A percentile compares a stretch with the other conserved stretches of the same genome.
Evolutionary conservation across 2,797 vertebrate genomes (phyloP).

Genomic region (Neoniphon sammara): DNA sequence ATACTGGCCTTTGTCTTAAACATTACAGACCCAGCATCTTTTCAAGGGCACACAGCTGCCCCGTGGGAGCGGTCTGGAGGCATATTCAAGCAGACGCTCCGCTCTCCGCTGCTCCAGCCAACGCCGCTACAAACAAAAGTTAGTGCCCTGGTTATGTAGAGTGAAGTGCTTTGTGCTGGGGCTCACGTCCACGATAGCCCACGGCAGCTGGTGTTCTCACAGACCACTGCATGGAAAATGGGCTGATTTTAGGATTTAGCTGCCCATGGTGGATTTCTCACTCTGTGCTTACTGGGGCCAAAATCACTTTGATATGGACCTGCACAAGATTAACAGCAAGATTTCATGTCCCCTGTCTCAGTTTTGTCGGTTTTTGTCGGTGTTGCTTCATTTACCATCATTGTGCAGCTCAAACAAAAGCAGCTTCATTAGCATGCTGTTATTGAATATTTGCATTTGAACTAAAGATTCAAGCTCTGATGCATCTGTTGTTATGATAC

Average conservation of each 20-base stretch:
- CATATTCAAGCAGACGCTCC: conserved; percentile 41
- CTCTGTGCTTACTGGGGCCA: conserved; percentile 60
- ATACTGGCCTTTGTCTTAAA: conserved; percentile 62
- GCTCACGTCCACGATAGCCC: conserved; percentile 74
- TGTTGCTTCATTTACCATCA: conserved; percentile 20
- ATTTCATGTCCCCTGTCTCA: conserved; percentile 34
- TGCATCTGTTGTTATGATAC: conserved; percentile 47
- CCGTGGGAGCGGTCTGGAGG: conserved; percentile 28
- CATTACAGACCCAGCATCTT: conserved; percentile 63
- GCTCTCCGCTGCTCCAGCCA: conserved; percentile 32
- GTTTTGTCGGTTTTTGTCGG: conserved; percentile 32
- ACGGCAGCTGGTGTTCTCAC: conserved; percentile 84
- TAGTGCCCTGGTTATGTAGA: conserved; percentile 58
- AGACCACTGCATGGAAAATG: conserved; percentile 85
- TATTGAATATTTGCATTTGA: conserved; percentile 62
- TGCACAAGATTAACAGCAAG: conserved; percentile 63
- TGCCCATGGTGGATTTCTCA: conserved; percentile 77
- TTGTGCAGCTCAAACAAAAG: conserved; percentile 45
- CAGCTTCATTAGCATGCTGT: conserved; percentile 53
- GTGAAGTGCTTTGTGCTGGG: conserved; percentile 73
- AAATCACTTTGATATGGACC: conserved; percentile 71
- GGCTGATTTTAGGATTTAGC: conserved; percentile 81
- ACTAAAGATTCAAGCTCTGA: conserved; percentile 35
- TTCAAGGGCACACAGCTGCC: conserved; percentile 54
- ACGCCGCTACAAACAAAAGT: conserved; percentile 47